Base-by-base conservation (phyloP, 2,888 invertebrate genomes). In the Melanchra persicariae region DNA sequence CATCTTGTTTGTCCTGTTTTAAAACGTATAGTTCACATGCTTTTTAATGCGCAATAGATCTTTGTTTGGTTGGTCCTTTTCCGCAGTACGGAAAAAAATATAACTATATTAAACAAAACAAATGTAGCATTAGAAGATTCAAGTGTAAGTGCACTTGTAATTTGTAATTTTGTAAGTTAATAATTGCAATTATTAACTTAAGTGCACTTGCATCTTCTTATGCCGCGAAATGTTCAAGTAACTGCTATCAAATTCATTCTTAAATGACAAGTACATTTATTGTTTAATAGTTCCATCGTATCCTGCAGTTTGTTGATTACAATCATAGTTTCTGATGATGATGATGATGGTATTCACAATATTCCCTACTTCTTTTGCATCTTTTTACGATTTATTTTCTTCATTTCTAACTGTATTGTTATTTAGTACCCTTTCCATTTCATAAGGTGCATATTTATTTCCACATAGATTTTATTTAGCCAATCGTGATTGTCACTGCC, bases 1-100 rank as follows among this genome's bases (percentile, higher is more conserved):
- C 79, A 85, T 69, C 70, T 69, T 61, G 61, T 85, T 66, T 74
- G 59, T 45, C 19, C 7, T 58, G 30, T 73, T 73, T 70, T 45
- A 24, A 69, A 59, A 62, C 60, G 43, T 63, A 51, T 52, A 34
- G 8, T 34, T 1, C 34, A 9, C 59, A 5, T 63, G 34, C n/a
- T 26, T 22, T 55, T 34, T 26, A 54, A 40, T 76, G 51, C 49
- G 58, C 65, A 47, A n/a, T 40, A 47, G 12, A n/a, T 68, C 22
- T 37, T 60, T 51, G 40, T 8, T 22, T 59, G 1, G 6, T 64
- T 37, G 24, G 19, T 65, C 52, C 19, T 70, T 69, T 62, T 54
- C 30, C 43, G 8, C 19, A 63, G 37, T 22, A 10, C 37, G 40
- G 5, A 59, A 62, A 62, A 34, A 24, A 76, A 65, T 54, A 43